Percentiles rank a stretch among this genome's conserved stretches.
phyloP scores from a whole-genome alignment of 1,140 invertebrate species.

The Ladona fulva region DNA sequence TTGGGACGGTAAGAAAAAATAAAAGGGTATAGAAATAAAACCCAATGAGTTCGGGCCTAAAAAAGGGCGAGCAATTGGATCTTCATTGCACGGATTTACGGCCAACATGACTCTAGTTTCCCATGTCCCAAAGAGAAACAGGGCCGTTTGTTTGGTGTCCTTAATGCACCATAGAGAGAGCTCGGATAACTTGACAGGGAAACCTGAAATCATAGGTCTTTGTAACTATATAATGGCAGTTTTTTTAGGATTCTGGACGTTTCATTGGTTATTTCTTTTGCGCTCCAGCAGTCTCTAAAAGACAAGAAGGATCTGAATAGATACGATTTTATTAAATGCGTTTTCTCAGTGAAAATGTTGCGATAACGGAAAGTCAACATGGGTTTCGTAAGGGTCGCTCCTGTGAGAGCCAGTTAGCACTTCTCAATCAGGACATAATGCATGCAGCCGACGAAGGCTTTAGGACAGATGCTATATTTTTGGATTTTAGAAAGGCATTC shows the following conservation, averaged over 20 bases:
- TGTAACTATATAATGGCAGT: neutral
- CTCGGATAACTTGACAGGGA: neutral
- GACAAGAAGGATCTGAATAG: neutral
- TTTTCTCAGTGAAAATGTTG: no score
- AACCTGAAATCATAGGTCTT: neutral
- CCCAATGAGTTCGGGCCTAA: neutral
- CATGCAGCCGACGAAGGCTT: no score
- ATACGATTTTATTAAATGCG: neutral
- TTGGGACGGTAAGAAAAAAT: neutral
- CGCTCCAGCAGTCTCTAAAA: neutral
- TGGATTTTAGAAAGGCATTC: no score
- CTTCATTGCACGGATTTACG: neutral
- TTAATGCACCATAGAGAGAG: neutral
- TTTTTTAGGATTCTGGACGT: neutral
- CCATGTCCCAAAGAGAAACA: neutral
- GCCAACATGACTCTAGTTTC: neutral
- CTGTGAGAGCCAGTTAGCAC: no score
- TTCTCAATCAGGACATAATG: no score
- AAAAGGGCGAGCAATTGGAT: neutral
- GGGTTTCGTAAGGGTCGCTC: no score
- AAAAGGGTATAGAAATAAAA: neutral
- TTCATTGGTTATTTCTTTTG: neutral
- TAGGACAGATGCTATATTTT: no score
- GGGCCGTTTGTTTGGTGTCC: neutral
- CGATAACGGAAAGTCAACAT: no score